Evolutionary conservation across 2,888 invertebrate genomes (phyloP).

Genomic region (Ernsta delagoae): DNA sequence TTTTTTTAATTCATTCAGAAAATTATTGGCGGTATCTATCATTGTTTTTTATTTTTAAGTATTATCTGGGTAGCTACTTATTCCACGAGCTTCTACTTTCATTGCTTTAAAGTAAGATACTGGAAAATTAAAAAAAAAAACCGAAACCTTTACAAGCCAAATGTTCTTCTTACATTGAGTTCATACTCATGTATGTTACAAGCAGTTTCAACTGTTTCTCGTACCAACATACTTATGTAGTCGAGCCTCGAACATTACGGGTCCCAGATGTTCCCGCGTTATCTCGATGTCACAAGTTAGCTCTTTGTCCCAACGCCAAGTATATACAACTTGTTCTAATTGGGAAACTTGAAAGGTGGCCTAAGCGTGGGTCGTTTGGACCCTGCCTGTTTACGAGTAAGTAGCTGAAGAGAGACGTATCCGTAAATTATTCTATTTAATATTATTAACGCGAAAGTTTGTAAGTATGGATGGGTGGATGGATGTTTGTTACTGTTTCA

Average conservation of each 20-base stretch:
- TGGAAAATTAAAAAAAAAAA: too few relatives aligned
- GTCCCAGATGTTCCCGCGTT: slow-evolving; percentile 59
- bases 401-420: too few relatives aligned
- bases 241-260: background rate
- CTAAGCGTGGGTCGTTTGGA: slow-evolving; percentile 10
- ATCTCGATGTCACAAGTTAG: slow-evolving; percentile 62
- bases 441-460: too few relatives aligned
- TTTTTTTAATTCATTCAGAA: too few relatives aligned
- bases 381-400: background rate
- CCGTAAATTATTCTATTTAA: too few relatives aligned
- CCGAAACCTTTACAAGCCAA: background rate
- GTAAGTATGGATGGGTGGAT: too few relatives aligned
- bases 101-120: too few relatives aligned
- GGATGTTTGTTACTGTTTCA: too few relatives aligned
- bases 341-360: slow-evolving; percentile 75
- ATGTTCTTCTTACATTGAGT: background rate
- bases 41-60: too few relatives aligned
- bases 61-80: too few relatives aligned
- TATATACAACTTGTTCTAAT: slow-evolving; percentile 62
- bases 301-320: slow-evolving; percentile 57
- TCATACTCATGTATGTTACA: background rate
- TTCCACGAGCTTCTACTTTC: too few relatives aligned
- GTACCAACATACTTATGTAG: background rate
- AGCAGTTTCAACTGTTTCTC: background rate
- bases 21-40: too few relatives aligned